Evolutionary conservation across 53 echinoderm and acorn worm genomes (phyloP), one percentile per base, ranked within the genome.

Genomic region (Holothuria leucospilota): DNA sequence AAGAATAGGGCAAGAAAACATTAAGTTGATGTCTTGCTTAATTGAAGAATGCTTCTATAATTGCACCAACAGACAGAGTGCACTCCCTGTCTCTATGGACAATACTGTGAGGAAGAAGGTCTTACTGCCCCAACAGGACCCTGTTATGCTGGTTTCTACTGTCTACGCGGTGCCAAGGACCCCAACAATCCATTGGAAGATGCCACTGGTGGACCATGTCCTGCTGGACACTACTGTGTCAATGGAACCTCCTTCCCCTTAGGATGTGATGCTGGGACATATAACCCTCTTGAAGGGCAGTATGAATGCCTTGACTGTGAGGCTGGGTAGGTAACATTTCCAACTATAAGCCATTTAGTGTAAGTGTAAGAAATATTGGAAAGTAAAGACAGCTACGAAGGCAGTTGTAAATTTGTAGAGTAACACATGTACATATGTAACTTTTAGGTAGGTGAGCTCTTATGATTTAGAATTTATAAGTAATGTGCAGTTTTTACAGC

Each of bases 101-200:
- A 92, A 86, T 95, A 92, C 87, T 97, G 97, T 56, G 93, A 87
- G 20, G 84, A 81, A 13, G 85, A 84, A 29, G 95, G 95, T 20
- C 81, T 97, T 84, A 93, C 92, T 20, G 87, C 86, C 62, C 97
- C 97, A 30, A 84, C 91, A 2, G 97, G 95, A 5, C 91, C 91
- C 64, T 97, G 97, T 85, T 91, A 95, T 53, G 93, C 92, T 5
- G 97, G 97, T 1, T 97, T 97, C 93, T 97, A 91, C 81, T 97
- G 97, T 81, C 90, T 97, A 0, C 62, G 95, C 13, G 97, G 97
- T 0, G 93, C 97, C 38, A 86, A 80, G 71, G 95, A 97, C 77
- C 88, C 93, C 23, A 97, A 97, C 78, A 97, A 97, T 71, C 97
- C 97, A 0, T 42, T 83, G 0, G 92, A 88, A 41, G 97, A 97